These are phyloP conservation scores for Acanthiza pusilla DNA, from an alignment of 2,797 vertebrate species.

Conservation along the genomic window DNA sequence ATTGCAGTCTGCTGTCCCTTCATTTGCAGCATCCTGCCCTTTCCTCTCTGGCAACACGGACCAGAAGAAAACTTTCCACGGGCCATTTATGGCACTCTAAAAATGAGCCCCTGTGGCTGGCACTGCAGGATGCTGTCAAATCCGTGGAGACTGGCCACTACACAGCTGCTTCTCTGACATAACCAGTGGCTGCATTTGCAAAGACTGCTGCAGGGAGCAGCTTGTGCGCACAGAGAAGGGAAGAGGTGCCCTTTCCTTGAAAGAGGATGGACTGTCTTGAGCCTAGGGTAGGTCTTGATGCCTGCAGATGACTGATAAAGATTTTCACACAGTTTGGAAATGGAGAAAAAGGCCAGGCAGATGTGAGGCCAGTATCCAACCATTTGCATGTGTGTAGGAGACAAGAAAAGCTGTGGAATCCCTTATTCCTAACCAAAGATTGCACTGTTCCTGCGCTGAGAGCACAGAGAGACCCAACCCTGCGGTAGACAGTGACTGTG, in stretches of 20 bases:
- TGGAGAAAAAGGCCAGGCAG: not conserved
- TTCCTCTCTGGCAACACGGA: not conserved
- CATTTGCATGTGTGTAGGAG: not conserved
- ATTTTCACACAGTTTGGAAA: not conserved
- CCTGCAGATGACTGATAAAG: not conserved
- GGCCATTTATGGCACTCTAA: not conserved
- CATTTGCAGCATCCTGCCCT: not conserved
- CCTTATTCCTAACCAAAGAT: not conserved
- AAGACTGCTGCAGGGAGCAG: not conserved
- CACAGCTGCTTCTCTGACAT: not conserved
- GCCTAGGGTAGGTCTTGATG: not conserved
- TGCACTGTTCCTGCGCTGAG: not conserved
- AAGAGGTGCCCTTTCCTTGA: not conserved
- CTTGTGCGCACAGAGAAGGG: fast-evolving
- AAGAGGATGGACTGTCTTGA: not conserved
- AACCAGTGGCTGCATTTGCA: not conserved
- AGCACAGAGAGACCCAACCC: not conserved
- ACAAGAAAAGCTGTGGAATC: not conserved
- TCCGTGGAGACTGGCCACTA: not conserved
- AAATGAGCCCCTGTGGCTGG: not conserved
- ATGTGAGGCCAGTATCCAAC: not conserved
- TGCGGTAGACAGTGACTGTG: not conserved
- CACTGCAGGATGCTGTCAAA: not conserved
- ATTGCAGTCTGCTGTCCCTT: not conserved
- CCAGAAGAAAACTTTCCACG: not conserved